Evolutionary conservation across 2,888 invertebrate species (phyloP).

Genomic region (Lepidochrysops patricia): DNA sequence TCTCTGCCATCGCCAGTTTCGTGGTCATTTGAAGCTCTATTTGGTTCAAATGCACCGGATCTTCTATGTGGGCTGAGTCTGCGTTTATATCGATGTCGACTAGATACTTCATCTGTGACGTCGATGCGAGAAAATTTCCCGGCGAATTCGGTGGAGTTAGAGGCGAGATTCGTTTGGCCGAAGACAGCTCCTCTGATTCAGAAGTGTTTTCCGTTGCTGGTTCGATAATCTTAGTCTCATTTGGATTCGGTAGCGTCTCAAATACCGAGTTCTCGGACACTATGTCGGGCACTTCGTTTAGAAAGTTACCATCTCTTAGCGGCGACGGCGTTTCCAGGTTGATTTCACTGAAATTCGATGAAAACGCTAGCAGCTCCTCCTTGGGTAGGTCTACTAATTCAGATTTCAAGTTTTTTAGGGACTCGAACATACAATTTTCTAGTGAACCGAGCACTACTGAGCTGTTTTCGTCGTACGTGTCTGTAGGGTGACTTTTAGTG

Average conservation of each 20-base stretch:
- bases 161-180: conserved; percentile 52
- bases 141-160: conserved; percentile 64
- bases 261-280: conserved; percentile 46
- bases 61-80: conserved; percentile 20
- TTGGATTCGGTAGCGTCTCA: conserved; percentile 43
- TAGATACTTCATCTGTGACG: conserved; percentile 53
- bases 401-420: conserved; percentile 62
- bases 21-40: conserved; percentile 64
- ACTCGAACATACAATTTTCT: conserved; percentile 70
- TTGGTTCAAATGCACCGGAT: conserved; percentile 54
- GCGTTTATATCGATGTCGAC: conserved; percentile 50
- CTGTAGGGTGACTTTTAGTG: conserved; percentile 59
- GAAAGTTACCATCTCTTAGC: conserved; percentile 56
- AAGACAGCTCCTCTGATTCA: conserved; percentile 44
- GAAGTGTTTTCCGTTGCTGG: conserved; percentile 37
- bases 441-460: conserved; percentile 75
- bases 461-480: conserved; percentile 65
- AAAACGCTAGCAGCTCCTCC: conserved; percentile 68
- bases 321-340: conserved; percentile 66
- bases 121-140: conserved; percentile 51
- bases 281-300: conserved; percentile 66
- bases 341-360: conserved; percentile 70
- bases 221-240: conserved; percentile 37
- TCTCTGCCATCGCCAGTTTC: conserved; percentile 67
- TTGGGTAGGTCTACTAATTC: conserved; percentile 57